Evolutionary conservation across 2,797 vertebrate genomes (phyloP).

Genomic region (Lophotriccus pileatus): DNA sequence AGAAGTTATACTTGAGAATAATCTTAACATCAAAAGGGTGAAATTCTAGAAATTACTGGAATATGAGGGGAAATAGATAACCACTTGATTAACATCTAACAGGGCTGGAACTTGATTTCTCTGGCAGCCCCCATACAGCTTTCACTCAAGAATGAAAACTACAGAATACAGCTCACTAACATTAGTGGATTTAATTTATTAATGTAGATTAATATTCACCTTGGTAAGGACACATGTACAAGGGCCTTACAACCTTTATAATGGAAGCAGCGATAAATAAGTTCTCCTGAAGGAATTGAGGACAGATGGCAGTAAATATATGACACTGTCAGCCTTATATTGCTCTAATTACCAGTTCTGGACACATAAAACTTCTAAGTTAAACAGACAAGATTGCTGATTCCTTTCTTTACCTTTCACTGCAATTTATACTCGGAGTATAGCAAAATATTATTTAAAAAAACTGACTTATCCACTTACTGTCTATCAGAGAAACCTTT

Average conservation of each 20-base stretch:
- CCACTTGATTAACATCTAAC: not conserved
- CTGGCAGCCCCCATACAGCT: not conserved
- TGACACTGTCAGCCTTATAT: not conserved
- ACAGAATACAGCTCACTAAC: not conserved
- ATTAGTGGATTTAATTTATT: conserved; percentile 4
- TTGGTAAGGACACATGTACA: not conserved
- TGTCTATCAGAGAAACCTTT: not conserved
- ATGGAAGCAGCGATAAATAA: not conserved
- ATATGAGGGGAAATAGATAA: not conserved
- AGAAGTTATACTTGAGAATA: not conserved
- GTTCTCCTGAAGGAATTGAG: not conserved
- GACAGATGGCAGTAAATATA: not conserved
- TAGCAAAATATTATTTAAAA: not conserved
- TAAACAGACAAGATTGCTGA: not conserved
- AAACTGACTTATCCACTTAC: not conserved
- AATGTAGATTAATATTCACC: not conserved
- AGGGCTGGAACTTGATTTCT: not conserved
- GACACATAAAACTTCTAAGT: not conserved
- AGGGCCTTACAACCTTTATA: not conserved
- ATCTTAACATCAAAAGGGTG: not conserved
- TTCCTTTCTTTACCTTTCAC: not conserved
- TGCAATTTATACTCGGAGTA: not conserved
- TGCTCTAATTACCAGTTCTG: not conserved
- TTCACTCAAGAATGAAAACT: not conserved
- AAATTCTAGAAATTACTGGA: not conserved